Evolutionary conservation across 2,888 invertebrate genomes (phyloP), one percentile per base, ranked within the genome.

Genomic region (Vanessa cardui): DNA sequence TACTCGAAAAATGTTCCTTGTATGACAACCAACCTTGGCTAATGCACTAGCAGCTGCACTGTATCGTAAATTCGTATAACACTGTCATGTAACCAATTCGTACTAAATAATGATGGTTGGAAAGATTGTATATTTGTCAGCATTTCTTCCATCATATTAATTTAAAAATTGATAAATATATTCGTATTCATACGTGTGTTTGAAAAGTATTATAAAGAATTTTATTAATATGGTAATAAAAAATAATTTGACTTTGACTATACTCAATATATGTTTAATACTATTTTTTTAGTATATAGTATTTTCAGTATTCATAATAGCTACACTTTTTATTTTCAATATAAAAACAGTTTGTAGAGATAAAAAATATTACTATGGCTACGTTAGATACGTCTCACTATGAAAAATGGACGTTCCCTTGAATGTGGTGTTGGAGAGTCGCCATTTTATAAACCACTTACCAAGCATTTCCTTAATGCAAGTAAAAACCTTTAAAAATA

Each of bases 381-480:
- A 59, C 67, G 62, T 62, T 64, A 60, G 68, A 64, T 69, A 66
- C 59, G 67, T 63, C 18, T 52, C 56, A 58, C 52, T 21, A 60
- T 62, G 71, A 69, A 65, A 72, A 72, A 69, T 72, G 67, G 54
- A 59, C 45, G 39, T 67, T 64, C 52, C 49, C 70, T 72, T 68
- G 66, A 66, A 72, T 62, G 62, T 54, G 58, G 56, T 62, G 66
- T 72, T 70, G 70, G 70, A 70, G 60, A 46, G 64, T 54, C 61
- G 70, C 68, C 70, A 72, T 67, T 70, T 66, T 70, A 64, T 62
- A 63, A 72, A 68, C 62, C 50, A 68, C 72, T 72, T 62, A 47
- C 45, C 26, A 46, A 45, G 26, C 46, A n/a, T 58, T 65, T 52
- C 39, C n/a, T 47, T 59, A 33, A 26, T 45, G 20, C 46, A 18